Percentiles rank a stretch among this genome's conserved stretches.
phyloP scores from a whole-genome alignment of 2,797 vertebrate species.

The Scolopax bukidnonensis region DNA sequence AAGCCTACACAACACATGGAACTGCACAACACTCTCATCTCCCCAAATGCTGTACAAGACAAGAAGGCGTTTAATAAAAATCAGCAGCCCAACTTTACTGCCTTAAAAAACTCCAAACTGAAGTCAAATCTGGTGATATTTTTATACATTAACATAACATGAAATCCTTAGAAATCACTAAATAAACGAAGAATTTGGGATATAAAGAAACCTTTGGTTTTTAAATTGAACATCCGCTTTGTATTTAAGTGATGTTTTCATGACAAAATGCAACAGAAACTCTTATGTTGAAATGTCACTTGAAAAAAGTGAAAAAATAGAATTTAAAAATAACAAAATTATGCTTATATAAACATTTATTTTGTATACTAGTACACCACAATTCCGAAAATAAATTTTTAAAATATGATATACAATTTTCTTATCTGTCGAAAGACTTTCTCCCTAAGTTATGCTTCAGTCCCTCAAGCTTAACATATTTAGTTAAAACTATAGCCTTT shows the following conservation, averaged over 20 bases:
- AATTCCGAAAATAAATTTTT: neutral
- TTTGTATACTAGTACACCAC: neutral
- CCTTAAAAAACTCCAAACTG: neutral
- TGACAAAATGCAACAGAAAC: neutral
- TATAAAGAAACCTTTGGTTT: neutral
- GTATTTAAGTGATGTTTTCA: neutral
- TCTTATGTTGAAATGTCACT: neutral
- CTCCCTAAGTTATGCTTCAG: neutral
- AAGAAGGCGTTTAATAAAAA: neutral
- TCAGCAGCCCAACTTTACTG: neutral
- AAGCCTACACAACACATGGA: fast-evolving
- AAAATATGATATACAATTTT: neutral
- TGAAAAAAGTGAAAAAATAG: neutral
- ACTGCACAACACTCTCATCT: neutral
- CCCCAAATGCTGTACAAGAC: neutral
- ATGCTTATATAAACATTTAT: neutral
- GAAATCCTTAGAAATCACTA: neutral
- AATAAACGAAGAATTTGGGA: neutral
- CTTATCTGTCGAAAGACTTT: neutral
- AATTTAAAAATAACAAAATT: neutral
- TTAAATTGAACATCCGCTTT: neutral
- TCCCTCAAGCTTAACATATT: neutral
- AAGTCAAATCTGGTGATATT: neutral
- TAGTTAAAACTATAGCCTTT: neutral
- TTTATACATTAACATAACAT: neutral